A percentile compares a stretch with the other conserved stretches of the same genome.
These are phyloP conservation scores for Ganaspis sp. DNA, from an alignment of 1,140 invertebrate species.

Conservation along the genomic window DNA sequence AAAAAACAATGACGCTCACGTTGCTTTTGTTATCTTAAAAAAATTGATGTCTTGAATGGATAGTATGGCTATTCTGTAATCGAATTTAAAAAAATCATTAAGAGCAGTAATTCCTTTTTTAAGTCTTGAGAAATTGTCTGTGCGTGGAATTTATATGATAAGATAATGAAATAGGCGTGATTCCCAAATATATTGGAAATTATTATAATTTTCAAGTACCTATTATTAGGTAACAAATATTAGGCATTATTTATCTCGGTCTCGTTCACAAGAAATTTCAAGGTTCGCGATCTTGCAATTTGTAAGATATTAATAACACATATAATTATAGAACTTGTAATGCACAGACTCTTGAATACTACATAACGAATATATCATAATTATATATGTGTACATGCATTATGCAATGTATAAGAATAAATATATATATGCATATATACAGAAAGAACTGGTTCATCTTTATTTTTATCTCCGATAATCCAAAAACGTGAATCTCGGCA, in stretches of 20 bases:
- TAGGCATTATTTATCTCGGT: background rate
- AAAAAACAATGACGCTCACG: too few relatives aligned
- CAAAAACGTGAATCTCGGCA: too few relatives aligned
- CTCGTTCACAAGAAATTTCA: background rate
- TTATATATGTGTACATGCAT: background rate
- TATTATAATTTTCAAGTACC: background rate
- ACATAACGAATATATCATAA: background rate
- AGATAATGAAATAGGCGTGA: background rate
- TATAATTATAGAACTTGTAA: background rate
- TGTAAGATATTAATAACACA: background rate
- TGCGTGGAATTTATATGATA: background rate
- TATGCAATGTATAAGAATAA: too few relatives aligned
- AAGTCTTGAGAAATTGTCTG: too few relatives aligned
- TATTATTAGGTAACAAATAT: background rate
- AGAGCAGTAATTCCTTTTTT: too few relatives aligned
- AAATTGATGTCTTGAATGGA: too few relatives aligned
- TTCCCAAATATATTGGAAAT: background rate
- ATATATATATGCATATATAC: too few relatives aligned
- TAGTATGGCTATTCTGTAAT: too few relatives aligned
- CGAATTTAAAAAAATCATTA: too few relatives aligned
- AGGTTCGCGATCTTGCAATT: background rate
- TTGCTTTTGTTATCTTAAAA: too few relatives aligned
- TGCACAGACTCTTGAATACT: background rate
- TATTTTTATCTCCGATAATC: too few relatives aligned
- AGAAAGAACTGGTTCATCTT: too few relatives aligned